Conservation (phyloP, 2,797 vertebrate genomes). For the Parotocinclus haroldoi region DNA sequence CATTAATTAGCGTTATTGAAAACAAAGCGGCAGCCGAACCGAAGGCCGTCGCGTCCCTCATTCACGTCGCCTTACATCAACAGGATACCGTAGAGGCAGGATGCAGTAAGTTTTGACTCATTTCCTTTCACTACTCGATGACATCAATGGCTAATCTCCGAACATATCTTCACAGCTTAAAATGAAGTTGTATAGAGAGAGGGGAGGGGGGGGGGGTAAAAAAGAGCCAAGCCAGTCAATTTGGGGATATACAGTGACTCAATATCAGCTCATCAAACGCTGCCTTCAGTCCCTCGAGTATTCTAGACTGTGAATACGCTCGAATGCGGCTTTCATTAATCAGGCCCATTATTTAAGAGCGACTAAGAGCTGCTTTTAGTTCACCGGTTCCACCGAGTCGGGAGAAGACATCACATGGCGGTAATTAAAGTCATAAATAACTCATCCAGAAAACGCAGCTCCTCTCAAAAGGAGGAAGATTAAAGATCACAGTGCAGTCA, state of each 20-base stretch:
- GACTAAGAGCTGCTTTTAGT: slow-evolving; percentile 29
- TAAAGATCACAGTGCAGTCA: no score
- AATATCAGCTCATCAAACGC: slow-evolving; percentile 62
- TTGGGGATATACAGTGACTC: slow-evolving; percentile 62
- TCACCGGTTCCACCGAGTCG: slow-evolving; percentile 10
- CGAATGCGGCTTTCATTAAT: slow-evolving; percentile 43
- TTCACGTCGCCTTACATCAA: slow-evolving; percentile 33
- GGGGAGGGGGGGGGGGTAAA: background rate
- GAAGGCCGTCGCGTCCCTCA: slow-evolving; percentile 8
- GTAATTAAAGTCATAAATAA: no score
- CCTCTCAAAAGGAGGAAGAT: no score
- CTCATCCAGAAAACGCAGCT: no score
- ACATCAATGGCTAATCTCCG: slow-evolving; percentile 38
- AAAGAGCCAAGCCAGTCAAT: slow-evolving; percentile 50
- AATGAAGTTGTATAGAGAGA: slow-evolving; percentile 1
- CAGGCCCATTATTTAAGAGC: slow-evolving; percentile 29
- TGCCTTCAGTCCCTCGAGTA: slow-evolving; percentile 30
- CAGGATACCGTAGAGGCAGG: slow-evolving; percentile 48
- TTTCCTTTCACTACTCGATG: slow-evolving; percentile 44
- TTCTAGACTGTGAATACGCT: slow-evolving; percentile 16
- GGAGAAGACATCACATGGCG: no score
- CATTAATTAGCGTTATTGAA: background rate
- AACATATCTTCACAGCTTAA: slow-evolving; percentile 23
- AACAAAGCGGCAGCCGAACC: slow-evolving; percentile 6
- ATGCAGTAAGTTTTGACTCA: slow-evolving; percentile 49